Evolutionary conservation across 1,140 invertebrate genomes (phyloP).

Genomic region (Calycopis cecrops): DNA sequence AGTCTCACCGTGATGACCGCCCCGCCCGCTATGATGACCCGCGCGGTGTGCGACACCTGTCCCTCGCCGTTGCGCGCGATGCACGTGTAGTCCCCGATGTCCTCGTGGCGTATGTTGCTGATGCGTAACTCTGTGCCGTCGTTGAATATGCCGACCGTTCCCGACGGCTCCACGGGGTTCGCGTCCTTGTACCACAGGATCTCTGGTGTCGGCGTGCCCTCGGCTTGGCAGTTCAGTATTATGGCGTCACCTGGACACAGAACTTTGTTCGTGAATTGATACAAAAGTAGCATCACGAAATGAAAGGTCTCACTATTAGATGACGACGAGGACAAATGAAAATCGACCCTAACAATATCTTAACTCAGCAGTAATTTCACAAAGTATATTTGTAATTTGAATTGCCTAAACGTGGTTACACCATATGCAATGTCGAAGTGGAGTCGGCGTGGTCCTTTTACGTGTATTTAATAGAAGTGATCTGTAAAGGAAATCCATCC

Average conservation of each 20-base stretch:
- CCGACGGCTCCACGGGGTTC: slow-evolving; percentile 89
- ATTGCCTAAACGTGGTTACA: not conserved
- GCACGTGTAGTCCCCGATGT: slow-evolving; percentile 97
- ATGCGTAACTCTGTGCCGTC: slow-evolving; percentile 94
- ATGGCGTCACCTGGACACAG: slow-evolving; percentile 86
- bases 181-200: slow-evolving; percentile 95
- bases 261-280: too few relatives aligned
- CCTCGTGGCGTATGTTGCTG: slow-evolving; percentile 90
- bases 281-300: too few relatives aligned
- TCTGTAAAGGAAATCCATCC: too few relatives aligned
- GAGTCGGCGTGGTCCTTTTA: too few relatives aligned
- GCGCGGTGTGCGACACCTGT: slow-evolving; percentile 93
- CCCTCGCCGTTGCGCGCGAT: slow-evolving; percentile 96
- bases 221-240: slow-evolving; percentile 95
- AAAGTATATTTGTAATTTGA: not conserved
- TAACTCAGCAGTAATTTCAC: too few relatives aligned
- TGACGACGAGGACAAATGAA: too few relatives aligned
- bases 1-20: slow-evolving; percentile 81
- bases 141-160: slow-evolving; percentile 91
- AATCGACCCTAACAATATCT: too few relatives aligned
- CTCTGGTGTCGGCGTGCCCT: slow-evolving; percentile 93
- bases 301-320: too few relatives aligned
- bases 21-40: slow-evolving; percentile 95
- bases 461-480: too few relatives aligned
- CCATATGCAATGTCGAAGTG: too few relatives aligned